These are phyloP conservation scores for Platanista minor DNA, from an alignment of 2,113 vertebrate genomes.

Conservation along the genomic window DNA sequence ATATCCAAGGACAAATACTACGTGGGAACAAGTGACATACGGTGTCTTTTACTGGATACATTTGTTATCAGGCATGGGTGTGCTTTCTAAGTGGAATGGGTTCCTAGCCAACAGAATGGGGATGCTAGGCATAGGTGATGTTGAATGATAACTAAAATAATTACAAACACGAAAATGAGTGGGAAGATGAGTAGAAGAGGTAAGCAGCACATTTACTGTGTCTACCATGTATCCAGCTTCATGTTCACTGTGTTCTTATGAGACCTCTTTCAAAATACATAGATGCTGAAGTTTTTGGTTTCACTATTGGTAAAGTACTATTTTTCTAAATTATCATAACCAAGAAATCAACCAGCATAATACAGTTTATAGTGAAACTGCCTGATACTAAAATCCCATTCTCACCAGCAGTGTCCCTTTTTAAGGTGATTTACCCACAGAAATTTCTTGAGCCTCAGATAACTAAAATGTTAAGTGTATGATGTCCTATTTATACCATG, in stretches of 20 bases:
- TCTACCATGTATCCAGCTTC: background rate
- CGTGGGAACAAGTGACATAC: background rate
- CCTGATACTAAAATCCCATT: background rate
- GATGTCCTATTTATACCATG: background rate
- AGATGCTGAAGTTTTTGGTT: background rate
- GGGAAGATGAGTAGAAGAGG: background rate
- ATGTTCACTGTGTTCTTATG: background rate
- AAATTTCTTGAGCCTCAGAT: background rate
- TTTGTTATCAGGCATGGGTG: background rate
- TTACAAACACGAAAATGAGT: background rate
- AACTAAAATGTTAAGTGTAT: background rate
- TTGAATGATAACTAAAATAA: background rate
- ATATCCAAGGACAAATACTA: background rate
- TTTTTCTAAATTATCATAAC: background rate
- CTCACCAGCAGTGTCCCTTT: background rate
- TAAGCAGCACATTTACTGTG: background rate
- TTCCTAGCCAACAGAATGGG: background rate
- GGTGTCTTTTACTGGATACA: slow-evolving; percentile 14
- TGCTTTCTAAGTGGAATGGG: background rate
- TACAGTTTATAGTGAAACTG: background rate
- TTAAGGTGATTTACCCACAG: background rate
- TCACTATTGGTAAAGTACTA: background rate
- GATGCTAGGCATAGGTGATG: background rate
- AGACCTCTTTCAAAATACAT: background rate
- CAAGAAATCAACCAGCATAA: background rate